Evolutionary conservation across 2,888 invertebrate genomes (phyloP), one percentile per base, ranked within the genome.

Genomic region (Sphaeridia pumilis): DNA sequence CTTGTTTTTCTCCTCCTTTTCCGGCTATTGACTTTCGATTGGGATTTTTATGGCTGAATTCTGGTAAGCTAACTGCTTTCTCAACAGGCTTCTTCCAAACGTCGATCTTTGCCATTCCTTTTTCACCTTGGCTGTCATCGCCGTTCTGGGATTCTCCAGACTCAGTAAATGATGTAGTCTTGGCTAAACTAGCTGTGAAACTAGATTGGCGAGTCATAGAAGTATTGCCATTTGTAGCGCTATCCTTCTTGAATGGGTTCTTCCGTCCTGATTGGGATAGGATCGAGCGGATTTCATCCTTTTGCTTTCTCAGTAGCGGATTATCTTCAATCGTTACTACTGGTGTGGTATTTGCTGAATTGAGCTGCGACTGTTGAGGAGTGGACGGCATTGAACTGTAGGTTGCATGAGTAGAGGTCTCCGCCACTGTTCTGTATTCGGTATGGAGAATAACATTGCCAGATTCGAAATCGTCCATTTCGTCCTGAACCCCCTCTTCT

Each of bases 21-120:
- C 31, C 14, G 14, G 31, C 14, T 31, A 14, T 7, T 2, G 34
- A 42, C 25, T 55, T 50, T 31, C 55, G 49, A 5, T 52, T 52
- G 3, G 58, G 50, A 42, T 52, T 41, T 36, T 60, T 60, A n/a
- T 55, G 60, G 43, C 52, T 56, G 41, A 58, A 58, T 36, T 60
- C 60, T 21, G 55, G 47, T 17, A 52, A n/a, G 12, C 36, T 46
- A 1, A 44, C 36, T 26, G 55, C 53, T 42, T 64, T 61, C 12
- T 64, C 59, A 1, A 36, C 35, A 0, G 59, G 61, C 44, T 63
- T 64, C 21, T 59, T 62, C 64, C 64, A 63, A 0, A 57, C 57
- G 27, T 64, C 62, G 49, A 64, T 61, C 7, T 58, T 46, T 4
- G 55, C 52, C 3, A 64, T 26, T 1, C 59, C 61, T 47, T 55